Evolutionary conservation across 2,888 invertebrate genomes (phyloP).

Genomic region (Drosophila nigricruria): DNA sequence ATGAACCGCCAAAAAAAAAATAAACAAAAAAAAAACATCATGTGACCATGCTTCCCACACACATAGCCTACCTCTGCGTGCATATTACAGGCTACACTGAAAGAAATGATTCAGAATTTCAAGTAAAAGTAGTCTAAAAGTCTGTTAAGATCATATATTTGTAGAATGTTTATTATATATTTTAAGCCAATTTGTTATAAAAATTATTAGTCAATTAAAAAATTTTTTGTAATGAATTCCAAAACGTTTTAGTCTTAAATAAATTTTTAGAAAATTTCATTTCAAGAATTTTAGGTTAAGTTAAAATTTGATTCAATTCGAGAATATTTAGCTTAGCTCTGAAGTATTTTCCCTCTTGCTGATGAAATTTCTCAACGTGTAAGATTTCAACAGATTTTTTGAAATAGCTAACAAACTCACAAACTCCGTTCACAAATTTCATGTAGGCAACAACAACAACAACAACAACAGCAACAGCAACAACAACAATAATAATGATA

Average conservation of each 20-base stretch:
- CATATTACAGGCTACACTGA: conserved; percentile 8
- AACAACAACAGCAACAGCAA: conserved; percentile 50
- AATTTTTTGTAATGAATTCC: too few species aligned
- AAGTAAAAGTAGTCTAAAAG: neutral
- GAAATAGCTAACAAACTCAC: conserved; percentile 67
- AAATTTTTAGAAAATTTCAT: too few species aligned
- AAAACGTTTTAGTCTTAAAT: too few species aligned
- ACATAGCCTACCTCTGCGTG: conserved; percentile 4
- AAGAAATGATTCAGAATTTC: neutral
- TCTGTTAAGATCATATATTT: too few species aligned
- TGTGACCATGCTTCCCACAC: conserved; percentile 56
- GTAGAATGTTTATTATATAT: too few species aligned
- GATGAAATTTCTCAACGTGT: conserved; percentile 5
- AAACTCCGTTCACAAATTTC: conserved; percentile 40
- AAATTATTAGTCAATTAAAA: too few species aligned
- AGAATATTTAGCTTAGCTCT: too few species aligned
- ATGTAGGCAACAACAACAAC: conserved; percentile 38
- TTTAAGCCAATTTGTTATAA: too few species aligned
- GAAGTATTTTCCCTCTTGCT: too few species aligned
- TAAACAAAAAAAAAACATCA: neutral
- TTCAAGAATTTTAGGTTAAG: too few species aligned
- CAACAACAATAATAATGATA: conserved; percentile 37
- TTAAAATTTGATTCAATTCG: too few species aligned
- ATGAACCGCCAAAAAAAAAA: conserved; percentile 63
- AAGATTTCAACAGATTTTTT: conserved; percentile 76